Evolutionary conservation across 2,797 vertebrate species (phyloP).

Genomic region (Sebastes diploproa): DNA sequence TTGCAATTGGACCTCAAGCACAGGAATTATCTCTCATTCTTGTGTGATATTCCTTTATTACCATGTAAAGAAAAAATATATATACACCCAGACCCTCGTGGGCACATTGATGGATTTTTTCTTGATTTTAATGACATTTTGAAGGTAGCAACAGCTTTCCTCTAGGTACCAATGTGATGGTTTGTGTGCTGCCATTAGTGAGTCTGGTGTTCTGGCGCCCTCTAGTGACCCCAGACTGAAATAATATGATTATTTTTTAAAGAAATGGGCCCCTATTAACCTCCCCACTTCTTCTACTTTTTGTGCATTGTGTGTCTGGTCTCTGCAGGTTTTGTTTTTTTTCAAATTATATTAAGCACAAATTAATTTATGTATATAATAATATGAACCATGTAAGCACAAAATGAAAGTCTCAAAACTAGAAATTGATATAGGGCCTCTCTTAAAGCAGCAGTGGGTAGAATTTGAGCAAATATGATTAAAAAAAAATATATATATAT

Average conservation of each 20-base stretch:
- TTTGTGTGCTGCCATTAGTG: background rate
- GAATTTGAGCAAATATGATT: too few species aligned
- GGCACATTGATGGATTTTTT: background rate
- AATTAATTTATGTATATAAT: background rate
- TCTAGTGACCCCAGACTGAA: slow-evolving; percentile 17
- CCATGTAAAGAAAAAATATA: background rate
- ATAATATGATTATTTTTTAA: too few species aligned
- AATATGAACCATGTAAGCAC: background rate
- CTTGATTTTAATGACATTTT: background rate
- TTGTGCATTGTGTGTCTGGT: background rate
- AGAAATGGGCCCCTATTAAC: too few species aligned
- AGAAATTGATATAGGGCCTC: background rate
- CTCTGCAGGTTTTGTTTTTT: background rate
- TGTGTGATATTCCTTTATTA: background rate
- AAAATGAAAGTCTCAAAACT: background rate
- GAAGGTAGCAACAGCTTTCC: background rate
- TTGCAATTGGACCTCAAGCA: slow-evolving; percentile 13
- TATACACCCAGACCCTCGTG: background rate
- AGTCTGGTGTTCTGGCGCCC: slow-evolving; percentile 25
- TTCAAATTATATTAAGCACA: background rate
- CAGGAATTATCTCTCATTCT: background rate
- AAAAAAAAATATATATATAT: too few species aligned
- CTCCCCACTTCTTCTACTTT: background rate
- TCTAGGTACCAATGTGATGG: background rate
- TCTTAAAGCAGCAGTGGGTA: background rate